Conservation (phyloP, 2,797 vertebrate genomes). For the Bufotes viridis region DNA sequence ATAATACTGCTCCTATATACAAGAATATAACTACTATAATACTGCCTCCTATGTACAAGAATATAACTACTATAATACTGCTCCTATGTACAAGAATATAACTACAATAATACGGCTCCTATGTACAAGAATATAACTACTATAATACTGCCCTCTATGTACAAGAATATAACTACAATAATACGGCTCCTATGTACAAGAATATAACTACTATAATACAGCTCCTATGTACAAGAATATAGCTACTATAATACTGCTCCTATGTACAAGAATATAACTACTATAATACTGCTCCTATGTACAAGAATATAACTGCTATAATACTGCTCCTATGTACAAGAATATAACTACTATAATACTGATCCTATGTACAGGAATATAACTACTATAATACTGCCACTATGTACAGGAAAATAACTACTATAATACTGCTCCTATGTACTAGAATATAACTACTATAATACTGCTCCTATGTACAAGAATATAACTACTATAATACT, state of each 20-base stretch:
- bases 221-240: background rate
- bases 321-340: background rate
- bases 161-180: background rate
- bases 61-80: background rate
- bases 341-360: constrained; percentile 15
- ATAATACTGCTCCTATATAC: background rate
- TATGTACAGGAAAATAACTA: constrained; percentile 9
- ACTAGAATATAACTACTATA: background rate
- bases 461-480: constrained; percentile 2
- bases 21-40: constrained; percentile 3
- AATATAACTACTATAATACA: background rate
- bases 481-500: constrained; percentile 6
- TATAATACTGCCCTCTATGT: background rate
- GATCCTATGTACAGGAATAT: background rate
- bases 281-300: constrained; percentile 9
- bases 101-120: background rate
- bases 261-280: constrained; percentile 9
- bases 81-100: background rate
- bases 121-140: constrained; percentile 3
- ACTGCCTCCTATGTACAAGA: background rate
- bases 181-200: background rate
- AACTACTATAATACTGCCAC: background rate
- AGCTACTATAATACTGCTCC: background rate
- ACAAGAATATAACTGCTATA: constrained; percentile 4
- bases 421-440: background rate